Evolutionary conservation across 2,113 vertebrate genomes (phyloP), one percentile per base, ranked within the genome.

Genomic region (Syrmaticus mikado): DNA sequence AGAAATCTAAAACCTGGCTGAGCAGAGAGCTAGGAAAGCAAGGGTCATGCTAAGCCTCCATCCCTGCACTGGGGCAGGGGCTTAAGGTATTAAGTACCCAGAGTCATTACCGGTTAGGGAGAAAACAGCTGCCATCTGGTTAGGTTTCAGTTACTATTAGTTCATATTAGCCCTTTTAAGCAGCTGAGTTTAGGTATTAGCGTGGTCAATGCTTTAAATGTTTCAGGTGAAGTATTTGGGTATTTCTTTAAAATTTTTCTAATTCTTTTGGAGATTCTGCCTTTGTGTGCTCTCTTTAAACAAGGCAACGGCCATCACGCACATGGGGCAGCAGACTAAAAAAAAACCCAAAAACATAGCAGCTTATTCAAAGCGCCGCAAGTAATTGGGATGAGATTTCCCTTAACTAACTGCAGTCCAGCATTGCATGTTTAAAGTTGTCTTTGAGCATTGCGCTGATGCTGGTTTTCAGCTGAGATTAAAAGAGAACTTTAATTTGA

Each of bases 401-500:
- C 61, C 48, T 70, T 72, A 72, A 74, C 60, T 74, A 77, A 24
- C 68, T 86, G 36, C n/a, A 48, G 40, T 75, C 73, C 14, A 12
- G n/a, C 66, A 20, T 55, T 87, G 45, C 82, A 68, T 81, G 36
- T 61, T 87, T 83, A 14, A 57, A 83, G 58, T 52, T 87, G 53
- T 30, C 45, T 95, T 62, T 68, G 27, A 68, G 13, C 48, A 53
- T 76, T 87, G 38, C 68, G 61, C 80, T 88, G 89, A 85, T 67
- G 50, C 13, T 1, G 5, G 25, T 91, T 93, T 93, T 89, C 40
- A 65, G 66, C 34, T 53, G 73, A 86, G 76, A 82, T 88, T 77
- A 91, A 71, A 71, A 71, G 72, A 87, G 13, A 8, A 21, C 71
- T 92, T 93, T 89, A 77, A 91, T 85, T 70, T 88, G 76, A 90